phyloP scores from a whole-genome alignment of 1,140 invertebrate species.

The Zophobas atratus region DNA sequence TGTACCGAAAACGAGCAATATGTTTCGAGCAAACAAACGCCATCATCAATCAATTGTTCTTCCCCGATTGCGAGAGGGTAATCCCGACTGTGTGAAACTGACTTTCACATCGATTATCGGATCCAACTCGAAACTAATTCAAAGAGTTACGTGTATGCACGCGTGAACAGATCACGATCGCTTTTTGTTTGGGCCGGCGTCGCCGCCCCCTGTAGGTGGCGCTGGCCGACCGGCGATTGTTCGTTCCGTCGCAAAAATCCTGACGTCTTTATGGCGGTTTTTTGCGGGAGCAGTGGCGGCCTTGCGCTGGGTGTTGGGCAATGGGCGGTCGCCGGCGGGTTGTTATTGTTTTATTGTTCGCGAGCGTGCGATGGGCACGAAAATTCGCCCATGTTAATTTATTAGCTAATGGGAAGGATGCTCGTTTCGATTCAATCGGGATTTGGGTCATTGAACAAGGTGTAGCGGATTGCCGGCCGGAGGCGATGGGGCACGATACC shows the following conservation, averaged over 20 bases:
- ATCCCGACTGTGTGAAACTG: constrained; percentile 50
- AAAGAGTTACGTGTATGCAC: constrained; percentile 59
- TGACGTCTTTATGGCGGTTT: constrained; percentile 7
- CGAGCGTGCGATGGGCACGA: not conserved
- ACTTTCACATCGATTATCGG: constrained; percentile 61
- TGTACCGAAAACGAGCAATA: constrained; percentile 35
- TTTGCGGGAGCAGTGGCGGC: constrained; percentile 23
- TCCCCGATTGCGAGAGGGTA: constrained; percentile 27
- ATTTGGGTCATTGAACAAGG: constrained; percentile 49
- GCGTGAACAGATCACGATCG: constrained; percentile 64
- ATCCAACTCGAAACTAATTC: constrained; percentile 58
- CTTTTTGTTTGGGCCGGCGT: constrained; percentile 56
- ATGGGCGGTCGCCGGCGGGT: not conserved
- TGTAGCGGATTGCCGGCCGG: constrained; percentile 22
- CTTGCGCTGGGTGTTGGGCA: constrained; percentile 24
- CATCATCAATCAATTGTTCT: constrained; percentile 27
- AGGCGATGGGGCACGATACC: not conserved
- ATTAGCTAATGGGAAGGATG: constrained; percentile 47
- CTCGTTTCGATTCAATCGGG: constrained; percentile 38
- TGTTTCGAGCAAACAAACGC: constrained; percentile 19
- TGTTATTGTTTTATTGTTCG: constrained; percentile 46
- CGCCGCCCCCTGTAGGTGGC: constrained; percentile 23
- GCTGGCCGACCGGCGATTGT: constrained; percentile 15
- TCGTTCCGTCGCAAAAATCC: constrained; percentile 13
- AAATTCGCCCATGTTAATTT: constrained; percentile 37